Evolutionary conservation across 1,140 invertebrate species (phyloP), one percentile per base, ranked within the genome.

Genomic region (Rhopalosiphum maidis): DNA sequence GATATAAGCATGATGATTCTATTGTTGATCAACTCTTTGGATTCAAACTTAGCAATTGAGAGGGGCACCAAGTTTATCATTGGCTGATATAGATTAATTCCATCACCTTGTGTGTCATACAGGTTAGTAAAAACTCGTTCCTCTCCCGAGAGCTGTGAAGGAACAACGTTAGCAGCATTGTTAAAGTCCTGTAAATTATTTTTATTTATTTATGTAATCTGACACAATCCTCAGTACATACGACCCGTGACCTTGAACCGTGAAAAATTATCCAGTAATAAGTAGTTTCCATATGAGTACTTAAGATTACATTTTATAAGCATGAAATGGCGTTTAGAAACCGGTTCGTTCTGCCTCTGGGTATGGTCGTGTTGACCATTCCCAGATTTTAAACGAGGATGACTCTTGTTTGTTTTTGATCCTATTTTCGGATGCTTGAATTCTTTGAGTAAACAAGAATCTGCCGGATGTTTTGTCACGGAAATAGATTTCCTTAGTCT

Each of bases 221-320:
- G 41, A 48, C 43, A n/a, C 46, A 37, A 91, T 91, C 46, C 43
- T 51, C n/a, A 3, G 3, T 93, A 41, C 48, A 1, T 86, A n/a
- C 25, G 91, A 86, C 48, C 91, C 30, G 91, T 85, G 91, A 85
- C 91, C 91, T 93, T 93, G 91, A 93, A 93, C 91, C 35, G 43
- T 91, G 51, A 85, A 92, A 93, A 92, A 51, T 54, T 43, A 85
- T 93, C 23, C 77, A 41, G 48, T 43, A 86, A 54, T 82, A 93
- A 55, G 82, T 86, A 86, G 35, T 15, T 1, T 93, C 91, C 46
- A 55, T 54, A 92, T 51, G 35, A 51, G 91, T 55, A 30, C 30
- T 85, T 54, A 82, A 77, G 7, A 60, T 51, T 21, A 85, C 37
- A 54, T 92, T 86, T 92, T 83, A 18, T 86, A 93, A 18, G 35